Evolutionary conservation across 2,113 vertebrate species (phyloP), one percentile per base, ranked within the genome.

Genomic region (Calcarius ornatus): DNA sequence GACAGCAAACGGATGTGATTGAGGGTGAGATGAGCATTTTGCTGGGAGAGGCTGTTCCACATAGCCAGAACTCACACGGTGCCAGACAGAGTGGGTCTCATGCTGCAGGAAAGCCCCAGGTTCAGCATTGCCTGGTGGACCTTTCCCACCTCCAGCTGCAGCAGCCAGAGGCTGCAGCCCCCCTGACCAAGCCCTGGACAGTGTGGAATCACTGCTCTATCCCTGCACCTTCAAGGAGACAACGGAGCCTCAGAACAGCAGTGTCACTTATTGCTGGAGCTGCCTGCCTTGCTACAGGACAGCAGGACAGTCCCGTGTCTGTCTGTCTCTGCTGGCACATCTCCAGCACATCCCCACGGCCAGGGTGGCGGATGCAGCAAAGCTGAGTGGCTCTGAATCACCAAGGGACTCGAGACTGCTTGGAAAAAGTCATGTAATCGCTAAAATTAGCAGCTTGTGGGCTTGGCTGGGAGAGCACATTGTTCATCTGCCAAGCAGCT

Each of bases 361-460:
- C 6, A 6, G 51, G 38, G n/a, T 37, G 60, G 42, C 0, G 0
- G 59, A 33, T 6, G 11, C 47, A 88, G 86, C 50, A 82, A 78
- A 93, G 42, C 54, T 5, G 3, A 61, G 79, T 3, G 2, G 64
- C 72, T 94, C 76, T 93, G 82, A 95, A 90, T 94, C 90, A 95
- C 53, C 48, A 35, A 86, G 84, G 60, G 86, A 88, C 56, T 92
- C 1, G 1, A 90, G 69, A 28, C 94, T 59, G 65, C 61, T 79
- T 64, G 90, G 95, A 94, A 94, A 96, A 95, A 93, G 3, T 53
- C 47, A 59, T 35, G 75, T 84, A 88, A 96, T 72, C 7, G 1
- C 96, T 96, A 97, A 97, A 97, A 94, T 97, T 96, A 97, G 97
- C 91, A 89, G 86, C 33, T 70, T 56, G 88, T 57, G 71, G 72